Base-by-base conservation (phyloP, 2,113 vertebrate genomes). In the Addax nasomaculatus region DNA sequence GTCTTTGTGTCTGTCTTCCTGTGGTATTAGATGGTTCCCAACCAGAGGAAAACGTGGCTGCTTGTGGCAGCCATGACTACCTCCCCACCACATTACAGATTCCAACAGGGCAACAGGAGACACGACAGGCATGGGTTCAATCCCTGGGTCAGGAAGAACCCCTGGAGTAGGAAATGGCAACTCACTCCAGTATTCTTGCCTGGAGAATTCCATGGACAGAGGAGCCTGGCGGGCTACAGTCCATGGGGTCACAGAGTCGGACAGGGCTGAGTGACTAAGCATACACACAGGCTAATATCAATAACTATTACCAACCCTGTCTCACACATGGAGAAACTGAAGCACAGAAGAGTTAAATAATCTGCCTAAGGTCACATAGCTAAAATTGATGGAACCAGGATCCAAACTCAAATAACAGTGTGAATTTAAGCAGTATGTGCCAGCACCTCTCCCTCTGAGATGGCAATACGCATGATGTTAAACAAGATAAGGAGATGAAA, bases 261-360 rank as follows among this genome's bases (percentile, higher is more conserved):
- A 73, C 70, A 43, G 11, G 3, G 23, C n/a, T 73, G 21, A 73
- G 36, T 43, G 5, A 43, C 21, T 43, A 25, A 43, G 36, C 11
- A 73, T 13, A 23, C 23, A 39, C 21, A 25, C 70, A 43, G 3
- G 36, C 36, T 73, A 23, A 14, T 73, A 73, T 73, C 70, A 73
- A 13, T 73, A 73, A 43, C 70, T 11, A 25, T 43, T 57, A 16
- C 14, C 43, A 90, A 90, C 17, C 58, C 29, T 19, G 39, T 51
- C 89, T 90, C 70, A 94, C 43, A 95, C 47, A 81, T 60, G 21
- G 14, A 92, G n/a, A 93, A 49, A 94, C 30, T 45, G 45, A 80
- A 57, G 11, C 53, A 86, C 36, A 58, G 64, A 92, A 49, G 19
- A 89, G 11, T 85, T 60, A 86, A 64, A 8, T 49, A 43, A 92